phyloP scores from a whole-genome alignment of 2,797 vertebrate genomes.

The Chaenodraco wilsoni region DNA sequence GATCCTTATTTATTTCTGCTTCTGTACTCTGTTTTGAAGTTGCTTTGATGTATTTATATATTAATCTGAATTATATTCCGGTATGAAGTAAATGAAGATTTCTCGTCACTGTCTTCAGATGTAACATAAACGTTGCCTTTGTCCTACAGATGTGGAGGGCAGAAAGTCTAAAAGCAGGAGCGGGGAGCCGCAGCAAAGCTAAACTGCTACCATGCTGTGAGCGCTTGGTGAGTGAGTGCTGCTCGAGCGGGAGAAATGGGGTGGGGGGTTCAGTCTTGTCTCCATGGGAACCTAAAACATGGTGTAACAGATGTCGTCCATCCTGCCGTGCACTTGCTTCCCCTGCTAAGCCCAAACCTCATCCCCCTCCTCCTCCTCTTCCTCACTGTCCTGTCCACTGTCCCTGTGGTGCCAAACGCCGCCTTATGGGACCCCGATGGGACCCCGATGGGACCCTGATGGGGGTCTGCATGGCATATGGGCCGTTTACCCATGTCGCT shows the following conservation, averaged over 20 bases:
- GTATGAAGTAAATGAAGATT: slow-evolving; percentile 31
- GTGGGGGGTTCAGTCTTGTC: slow-evolving; percentile 74
- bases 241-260: slow-evolving; percentile 62
- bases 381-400: slow-evolving; percentile 35
- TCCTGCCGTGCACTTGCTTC: slow-evolving; percentile 67
- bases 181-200: slow-evolving; percentile 93
- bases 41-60: slow-evolving; percentile 56
- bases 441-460: slow-evolving; percentile 19
- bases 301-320: slow-evolving; percentile 78
- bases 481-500: slow-evolving; percentile 36
- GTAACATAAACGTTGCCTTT: slow-evolving; percentile 92
- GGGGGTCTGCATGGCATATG: slow-evolving; percentile 64
- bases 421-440: slow-evolving; percentile 39
- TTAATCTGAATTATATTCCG: slow-evolving; percentile 24
- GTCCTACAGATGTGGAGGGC: slow-evolving; percentile 99
- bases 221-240: slow-evolving; percentile 91
- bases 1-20: slow-evolving; percentile 73
- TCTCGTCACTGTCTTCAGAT: slow-evolving; percentile 62
- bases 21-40: slow-evolving; percentile 41
- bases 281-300: slow-evolving; percentile 86
- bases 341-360: slow-evolving; percentile 44
- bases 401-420: slow-evolving; percentile 58
- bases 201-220: slow-evolving; percentile 90
- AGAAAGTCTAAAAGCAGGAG: slow-evolving; percentile 98
- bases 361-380: not conserved